Base-by-base conservation (phyloP, 2,113 vertebrate genomes). In the Ochotona princeps region DNA sequence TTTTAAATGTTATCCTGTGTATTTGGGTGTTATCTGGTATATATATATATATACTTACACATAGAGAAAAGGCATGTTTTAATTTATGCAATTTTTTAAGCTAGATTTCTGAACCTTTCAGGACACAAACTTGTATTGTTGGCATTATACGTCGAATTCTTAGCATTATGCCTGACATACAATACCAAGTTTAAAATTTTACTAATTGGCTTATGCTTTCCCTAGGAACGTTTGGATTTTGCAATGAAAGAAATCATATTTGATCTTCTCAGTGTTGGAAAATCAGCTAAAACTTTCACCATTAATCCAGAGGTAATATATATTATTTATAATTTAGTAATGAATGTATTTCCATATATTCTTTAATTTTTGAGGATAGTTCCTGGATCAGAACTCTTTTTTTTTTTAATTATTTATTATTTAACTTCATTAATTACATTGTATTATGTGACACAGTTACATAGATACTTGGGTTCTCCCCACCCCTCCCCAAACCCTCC, bases 241-340 rank as follows among this genome's bases (percentile, higher is more conserved):
- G 99, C 99, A 96, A 99, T 99, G 99, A 99, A 99, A 98, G 99
- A 99, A 98, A 99, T 99, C 90, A 99, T 99, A 98, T 99, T 99
- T 97, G 99, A 99, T 98, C 99, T 99, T 95, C 99, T 99, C 93
- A 99, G 99, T 96, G 99, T 99, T 97, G 99, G 99, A 96, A 99
- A 99, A 97, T 99, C 99, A 96, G 98, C 99, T 87, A 99, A 99
- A 98, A 99, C 99, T 95, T 99, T 99, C 96, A 98, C 99, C 94
- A 99, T 99, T 97, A 99, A 99, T 97, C 99, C 99, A 97, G 99
- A 99, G 99, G 99, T 99, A 98, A 98, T 90, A 72, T 44, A 6
- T 44, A 78, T 18, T 14, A n/a, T 1, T 4, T 65, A 6, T 30
- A n/a, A 32, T 85, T 3, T 21, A 54, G 12, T 66, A 35, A 57